These are phyloP conservation scores for Buceros bicornis DNA, from an alignment of 2,797 vertebrate species.

Conservation along the genomic window DNA sequence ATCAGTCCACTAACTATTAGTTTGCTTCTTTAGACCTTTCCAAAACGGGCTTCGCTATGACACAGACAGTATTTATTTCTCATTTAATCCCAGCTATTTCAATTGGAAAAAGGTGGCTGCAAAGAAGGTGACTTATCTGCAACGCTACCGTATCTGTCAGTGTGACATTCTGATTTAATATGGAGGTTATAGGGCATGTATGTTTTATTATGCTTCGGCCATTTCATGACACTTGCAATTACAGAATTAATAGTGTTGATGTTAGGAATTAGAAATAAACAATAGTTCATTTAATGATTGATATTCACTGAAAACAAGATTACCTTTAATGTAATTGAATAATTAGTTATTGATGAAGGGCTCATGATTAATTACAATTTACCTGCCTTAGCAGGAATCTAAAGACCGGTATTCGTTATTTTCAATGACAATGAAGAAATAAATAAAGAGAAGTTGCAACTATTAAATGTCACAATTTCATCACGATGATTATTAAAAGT, in stretches of 20 bases:
- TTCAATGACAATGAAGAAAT: slow-evolving; percentile 20
- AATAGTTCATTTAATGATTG: slow-evolving; percentile 44
- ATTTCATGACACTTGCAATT: slow-evolving; percentile 61
- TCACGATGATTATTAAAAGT: background rate
- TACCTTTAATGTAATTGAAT: slow-evolving; percentile 62
- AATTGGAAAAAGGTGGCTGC: background rate
- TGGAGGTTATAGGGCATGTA: slow-evolving; percentile 11
- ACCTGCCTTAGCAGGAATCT: slow-evolving; percentile 11
- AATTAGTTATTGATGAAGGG: slow-evolving; percentile 63
- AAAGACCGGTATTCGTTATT: slow-evolving; percentile 4
- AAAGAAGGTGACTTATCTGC: slow-evolving; percentile 36
- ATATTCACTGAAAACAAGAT: slow-evolving; percentile 55
- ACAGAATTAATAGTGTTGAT: slow-evolving; percentile 50
- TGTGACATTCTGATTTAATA: slow-evolving; percentile 47
- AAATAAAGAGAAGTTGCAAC: background rate
- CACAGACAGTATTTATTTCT: background rate
- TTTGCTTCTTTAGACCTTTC: slow-evolving; percentile 29
- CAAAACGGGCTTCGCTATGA: background rate
- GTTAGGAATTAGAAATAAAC: slow-evolving; percentile 55
- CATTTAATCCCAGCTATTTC: background rate
- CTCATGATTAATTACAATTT: slow-evolving; percentile 53
- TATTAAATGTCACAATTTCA: background rate
- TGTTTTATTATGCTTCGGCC: slow-evolving; percentile 41
- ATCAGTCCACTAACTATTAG: slow-evolving; percentile 17
- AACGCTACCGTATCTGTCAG: slow-evolving; percentile 16